phyloP scores from a whole-genome alignment of 2,888 invertebrate species.

The Autographa pulchrina region DNA sequence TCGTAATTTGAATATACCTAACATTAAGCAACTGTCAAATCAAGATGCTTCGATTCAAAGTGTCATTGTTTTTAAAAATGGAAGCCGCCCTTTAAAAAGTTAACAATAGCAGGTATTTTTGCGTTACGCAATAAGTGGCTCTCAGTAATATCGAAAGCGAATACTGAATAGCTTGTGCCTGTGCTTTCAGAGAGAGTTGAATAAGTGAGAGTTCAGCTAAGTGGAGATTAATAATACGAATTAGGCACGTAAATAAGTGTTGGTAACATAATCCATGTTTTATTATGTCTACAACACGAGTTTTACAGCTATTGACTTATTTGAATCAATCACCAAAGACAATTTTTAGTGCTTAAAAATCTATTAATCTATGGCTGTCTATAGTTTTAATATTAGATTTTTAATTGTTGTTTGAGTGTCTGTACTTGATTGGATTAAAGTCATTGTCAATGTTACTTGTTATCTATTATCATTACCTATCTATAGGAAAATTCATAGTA shows the following conservation, averaged over 20 bases:
- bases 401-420: neutral
- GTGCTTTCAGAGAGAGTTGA: neutral
- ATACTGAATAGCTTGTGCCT: constrained; percentile 15
- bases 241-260: neutral
- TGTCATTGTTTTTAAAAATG: neutral
- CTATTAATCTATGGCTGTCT: too few species aligned
- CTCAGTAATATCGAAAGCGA: constrained; percentile 41
- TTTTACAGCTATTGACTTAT: neutral
- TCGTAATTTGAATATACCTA: neutral
- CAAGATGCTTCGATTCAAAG: neutral
- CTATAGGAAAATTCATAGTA: neutral
- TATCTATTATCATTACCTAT: neutral
- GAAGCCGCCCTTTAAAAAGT: neutral
- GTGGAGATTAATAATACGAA: neutral
- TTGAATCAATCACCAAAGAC: too few species aligned
- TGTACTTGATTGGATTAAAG: neutral
- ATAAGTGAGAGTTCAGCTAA: neutral
- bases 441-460: constrained; percentile 3
- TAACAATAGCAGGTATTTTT: neutral
- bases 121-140: neutral
- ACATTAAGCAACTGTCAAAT: neutral
- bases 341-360: too few species aligned
- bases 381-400: neutral
- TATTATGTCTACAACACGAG: neutral
- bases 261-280: neutral